Base-by-base conservation (phyloP, 2,888 invertebrate genomes). In the Mythimna lalbum region DNA sequence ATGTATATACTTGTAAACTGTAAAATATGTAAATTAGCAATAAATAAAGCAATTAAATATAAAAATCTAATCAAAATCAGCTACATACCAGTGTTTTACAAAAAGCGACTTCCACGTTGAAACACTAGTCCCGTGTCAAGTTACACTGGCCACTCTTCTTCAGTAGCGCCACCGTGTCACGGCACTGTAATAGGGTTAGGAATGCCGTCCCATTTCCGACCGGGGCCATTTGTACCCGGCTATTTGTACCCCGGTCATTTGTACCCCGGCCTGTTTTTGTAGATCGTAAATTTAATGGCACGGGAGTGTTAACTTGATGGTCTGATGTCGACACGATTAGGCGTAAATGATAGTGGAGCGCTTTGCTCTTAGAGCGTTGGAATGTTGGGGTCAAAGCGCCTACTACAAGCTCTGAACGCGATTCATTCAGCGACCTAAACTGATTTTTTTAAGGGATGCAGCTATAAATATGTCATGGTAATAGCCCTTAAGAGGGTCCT, bases 191-290 rank as follows among this genome's bases (percentile, higher is more conserved):
- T 86, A 81, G 81, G 81, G 78, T 80, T 73, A 81, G 88, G 92
- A 92, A 92, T 92, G 92, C 75, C 59, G 91, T 86, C 86, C 90
- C 86, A 90, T 92, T 91, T 90, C 89, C 89, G 88, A 83, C 80
- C 80, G 76, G 59, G 69, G 56, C 43, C 50, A 57, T 71, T 75
- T 68, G 53, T 62, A 75, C 59, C 63, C 56, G 68, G 57, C 33
- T 31, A 57, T 71, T 75, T 68, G 53, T 62, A 75, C 56, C 63
- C 56, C 59, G 68, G 57, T 52, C 56, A 69, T 77, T 78, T 71
- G 62, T 68, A 77, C 67, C 62, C 55, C 63, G 50, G 55, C 53
- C 53, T 63, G 78, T 81, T 78, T 81, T 74, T 74, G 65, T 78
- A 52, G 27, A 62, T 55, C 57, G 69, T 76, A 63, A 57, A 63